Percentiles rank a stretch among this genome's conserved stretches.
Evolutionary conservation across 1,140 invertebrate species (phyloP).

Genomic region (Drosophila willistoni): DNA sequence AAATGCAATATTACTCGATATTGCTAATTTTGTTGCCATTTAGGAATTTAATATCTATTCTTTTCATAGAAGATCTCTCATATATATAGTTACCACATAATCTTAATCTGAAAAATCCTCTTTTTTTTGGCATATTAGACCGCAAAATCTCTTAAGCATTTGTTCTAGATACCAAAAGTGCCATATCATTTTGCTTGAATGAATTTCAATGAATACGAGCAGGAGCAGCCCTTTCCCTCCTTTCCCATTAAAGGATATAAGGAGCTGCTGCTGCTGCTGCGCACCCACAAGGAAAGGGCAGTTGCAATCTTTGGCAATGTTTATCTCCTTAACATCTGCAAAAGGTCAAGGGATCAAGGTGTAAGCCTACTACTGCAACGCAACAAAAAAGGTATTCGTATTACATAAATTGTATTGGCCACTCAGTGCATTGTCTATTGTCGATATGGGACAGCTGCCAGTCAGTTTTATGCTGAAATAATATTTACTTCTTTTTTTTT

Average conservation of each 20-base stretch:
- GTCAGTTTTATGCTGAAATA: constrained; percentile 37
- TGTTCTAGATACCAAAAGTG: constrained; percentile 12
- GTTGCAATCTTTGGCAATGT: constrained; percentile 15
- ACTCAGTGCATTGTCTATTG: constrained; percentile 20
- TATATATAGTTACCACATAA: neutral
- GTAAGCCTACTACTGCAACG: constrained; percentile 53
- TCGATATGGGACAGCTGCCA: constrained; percentile 41
- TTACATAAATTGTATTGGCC: constrained; percentile 21
- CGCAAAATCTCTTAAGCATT: constrained; percentile 34
- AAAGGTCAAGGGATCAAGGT: constrained; percentile 67
- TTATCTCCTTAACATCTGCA: constrained; percentile 61
- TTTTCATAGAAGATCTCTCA: neutral
- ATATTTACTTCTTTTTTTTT: constrained; percentile 4
- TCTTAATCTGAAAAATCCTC: constrained; percentile 10
- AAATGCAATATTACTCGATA: neutral
- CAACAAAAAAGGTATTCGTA: constrained; percentile 44
- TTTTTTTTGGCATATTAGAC: constrained; percentile 39
- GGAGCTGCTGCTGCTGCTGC: constrained; percentile 32
- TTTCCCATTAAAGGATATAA: constrained; percentile 41
- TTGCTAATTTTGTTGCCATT: neutral
- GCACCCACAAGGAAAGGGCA: constrained; percentile 40
- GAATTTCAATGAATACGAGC: constrained; percentile 11
- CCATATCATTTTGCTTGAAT: constrained; percentile 12
- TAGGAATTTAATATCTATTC: neutral
- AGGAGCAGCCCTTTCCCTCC: constrained; percentile 9